Evolutionary conservation across 2,797 vertebrate species (phyloP), one percentile per base, ranked within the genome.

Genomic region (Hephaestus fuliginosus): DNA sequence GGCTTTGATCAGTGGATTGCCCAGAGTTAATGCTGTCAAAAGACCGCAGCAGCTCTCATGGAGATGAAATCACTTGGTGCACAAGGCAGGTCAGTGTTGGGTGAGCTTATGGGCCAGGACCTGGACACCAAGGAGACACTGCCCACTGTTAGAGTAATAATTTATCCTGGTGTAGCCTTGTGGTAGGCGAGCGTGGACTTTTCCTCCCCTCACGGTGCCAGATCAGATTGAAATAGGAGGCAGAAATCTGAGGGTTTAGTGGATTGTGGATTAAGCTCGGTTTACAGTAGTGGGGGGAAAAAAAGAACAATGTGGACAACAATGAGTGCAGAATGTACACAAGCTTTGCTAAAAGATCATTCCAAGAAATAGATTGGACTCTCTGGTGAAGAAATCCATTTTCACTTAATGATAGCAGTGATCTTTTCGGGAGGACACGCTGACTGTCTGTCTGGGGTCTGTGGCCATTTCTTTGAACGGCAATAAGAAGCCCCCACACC

Each of bases 191-290:
- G 51, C 44, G 33, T 76, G 69, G 80, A 77, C 48, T 20, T 15
- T 62, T 55, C 36, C 84, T 57, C n/a, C 36, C 80, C 63, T 81
- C 79, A 57, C 64, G 62, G 71, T 68, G 58, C 68, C 56, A 53
- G 83, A 91, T 87, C 87, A 92, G 83, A 92, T 89, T 92, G 85
- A 93, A 93, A 92, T 74, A 85, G 79, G 82, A 88, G 75, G 76
- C 85, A 88, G 90, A 90, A 90, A 92, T 92, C 88, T 85, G 84
- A 87, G 82, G 85, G 70, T 95, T 95, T 93, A 91, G 88, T 82
- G 89, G 88, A 93, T 93, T 94, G 86, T 87, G 91, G 89, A 93
- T 95, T 94, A 93, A 86, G 77, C 63, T 88, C 41, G 53, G 69
- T 92, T 91, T 90, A 83, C 79, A 78, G 60, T 80, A 28, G 74